Conservation (phyloP, 2,113 vertebrate genomes). For the Sigmodon hispidus region DNA sequence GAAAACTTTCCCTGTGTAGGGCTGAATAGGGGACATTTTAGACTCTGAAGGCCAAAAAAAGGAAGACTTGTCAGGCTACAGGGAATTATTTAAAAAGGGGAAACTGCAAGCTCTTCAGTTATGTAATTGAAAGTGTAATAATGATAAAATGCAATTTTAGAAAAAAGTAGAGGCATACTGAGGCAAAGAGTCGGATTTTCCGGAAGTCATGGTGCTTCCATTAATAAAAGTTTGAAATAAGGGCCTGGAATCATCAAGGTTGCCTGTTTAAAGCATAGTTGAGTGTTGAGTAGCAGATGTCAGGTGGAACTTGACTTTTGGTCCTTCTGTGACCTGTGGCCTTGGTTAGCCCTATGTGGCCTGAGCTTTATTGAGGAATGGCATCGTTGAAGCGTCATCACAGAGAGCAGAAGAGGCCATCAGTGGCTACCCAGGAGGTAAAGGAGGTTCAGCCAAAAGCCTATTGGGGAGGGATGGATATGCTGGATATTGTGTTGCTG, state of each 20-base stretch:
- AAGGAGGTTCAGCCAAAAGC: not conserved
- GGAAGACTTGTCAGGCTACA: not conserved
- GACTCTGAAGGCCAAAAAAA: not conserved
- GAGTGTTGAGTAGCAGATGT: not conserved
- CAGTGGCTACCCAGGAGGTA: not conserved
- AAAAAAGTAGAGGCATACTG: not conserved
- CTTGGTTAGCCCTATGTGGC: not conserved
- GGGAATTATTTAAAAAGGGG: not conserved
- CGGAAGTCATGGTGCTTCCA: not conserved
- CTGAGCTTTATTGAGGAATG: not conserved
- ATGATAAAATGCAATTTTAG: not conserved
- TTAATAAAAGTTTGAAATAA: not conserved
- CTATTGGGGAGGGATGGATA: not conserved
- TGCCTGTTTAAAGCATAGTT: not conserved
- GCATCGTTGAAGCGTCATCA: not conserved
- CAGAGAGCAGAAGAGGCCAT: not conserved
- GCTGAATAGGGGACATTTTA: not conserved
- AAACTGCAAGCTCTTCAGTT: not conserved
- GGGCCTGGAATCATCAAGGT: not conserved
- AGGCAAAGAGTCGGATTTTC: not conserved
- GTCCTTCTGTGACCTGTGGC: fast-evolving
- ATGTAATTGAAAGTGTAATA: conserved; percentile 10
- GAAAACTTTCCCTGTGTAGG: not conserved
- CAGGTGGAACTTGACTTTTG: not conserved
- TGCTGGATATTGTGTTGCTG: not conserved